Evolutionary conservation across 2,113 vertebrate species (phyloP).

Genomic region (Strix uralensis): DNA sequence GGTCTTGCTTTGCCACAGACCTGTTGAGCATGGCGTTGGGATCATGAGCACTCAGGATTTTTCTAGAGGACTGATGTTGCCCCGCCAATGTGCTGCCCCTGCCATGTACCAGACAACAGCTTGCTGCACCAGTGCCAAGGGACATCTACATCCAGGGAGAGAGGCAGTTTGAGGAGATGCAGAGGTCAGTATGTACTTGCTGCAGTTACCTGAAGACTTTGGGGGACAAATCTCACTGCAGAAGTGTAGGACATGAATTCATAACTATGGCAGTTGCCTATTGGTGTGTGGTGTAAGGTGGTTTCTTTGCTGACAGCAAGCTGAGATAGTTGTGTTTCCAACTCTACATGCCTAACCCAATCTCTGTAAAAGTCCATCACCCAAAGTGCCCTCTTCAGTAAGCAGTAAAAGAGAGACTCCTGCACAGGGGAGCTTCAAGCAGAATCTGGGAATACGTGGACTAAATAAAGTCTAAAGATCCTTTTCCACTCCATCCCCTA

Average conservation of each 20-base stretch:
- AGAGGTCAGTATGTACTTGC: not conserved
- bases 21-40: rapidly evolving
- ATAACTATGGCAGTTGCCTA: not conserved
- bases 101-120: not conserved
- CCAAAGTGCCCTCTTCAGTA: not conserved
- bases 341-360: not conserved
- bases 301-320: not conserved
- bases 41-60: not conserved
- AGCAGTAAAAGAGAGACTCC: not conserved
- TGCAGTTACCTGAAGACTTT: not conserved
- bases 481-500: not conserved
- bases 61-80: not conserved
- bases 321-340: not conserved
- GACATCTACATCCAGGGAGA: too few relatives aligned
- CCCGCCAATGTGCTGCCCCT: not conserved
- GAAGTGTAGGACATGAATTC: rapidly evolving
- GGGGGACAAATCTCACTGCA: not conserved
- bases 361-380: not conserved
- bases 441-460: not conserved
- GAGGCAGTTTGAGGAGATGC: not conserved
- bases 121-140: not conserved
- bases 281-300: not conserved
- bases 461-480: not conserved
- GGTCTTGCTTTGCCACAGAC: not conserved
- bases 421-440: not conserved